Base-by-base conservation (phyloP, 2,888 invertebrate genomes). In the Neuroscelio doddi region DNA sequence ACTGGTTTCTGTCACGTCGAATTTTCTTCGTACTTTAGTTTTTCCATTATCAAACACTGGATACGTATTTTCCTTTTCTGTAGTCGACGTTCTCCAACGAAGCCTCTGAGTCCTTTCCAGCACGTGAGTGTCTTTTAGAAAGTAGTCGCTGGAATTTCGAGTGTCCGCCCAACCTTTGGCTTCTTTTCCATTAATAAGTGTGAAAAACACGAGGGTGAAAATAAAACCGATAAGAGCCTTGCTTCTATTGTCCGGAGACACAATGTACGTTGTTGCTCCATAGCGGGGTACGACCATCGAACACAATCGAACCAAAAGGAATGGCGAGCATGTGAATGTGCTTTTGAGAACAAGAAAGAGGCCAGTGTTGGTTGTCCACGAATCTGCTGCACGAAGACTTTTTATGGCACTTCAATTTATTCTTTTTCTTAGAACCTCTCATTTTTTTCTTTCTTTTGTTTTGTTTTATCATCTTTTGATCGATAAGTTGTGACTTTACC, bases 201-300 rank as follows among this genome's bases (percentile, higher is more conserved):
- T 9, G 9, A 10, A 30, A 30, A 30, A 9, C 30, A 30, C 10
- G 30, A 30, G 30, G 30, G 30, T 30, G 30, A 30, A 30, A 30
- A 30, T 30, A 30, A 30, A 30, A 30, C 30, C 10, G 30, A 30
- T 30, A 30, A 30, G 30, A 30, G 3, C 30, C 30, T n/a, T 3
- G 30, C 72, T 68, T 59, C 71, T 44, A 79, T 78, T 77, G 78
- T 78, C 76, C 67, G 71, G 62, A 71, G 72, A 71, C 73, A 77
- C 73, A 79, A 75, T 76, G 73, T 75, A 75, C 74, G 70, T 71
- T 72, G 74, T 74, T 75, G 75, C 64, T 67, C 67, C 61, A 72
- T 72, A 76, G 75, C 73, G 71, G 64, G 69, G 64, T 57, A 71
- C 70, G 41, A 66, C 69, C 66, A 69, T 59, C 65, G 64, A 62